phyloP scores from a whole-genome alignment of 2,888 invertebrate genomes.

The Tuberolachnus salignus region DNA sequence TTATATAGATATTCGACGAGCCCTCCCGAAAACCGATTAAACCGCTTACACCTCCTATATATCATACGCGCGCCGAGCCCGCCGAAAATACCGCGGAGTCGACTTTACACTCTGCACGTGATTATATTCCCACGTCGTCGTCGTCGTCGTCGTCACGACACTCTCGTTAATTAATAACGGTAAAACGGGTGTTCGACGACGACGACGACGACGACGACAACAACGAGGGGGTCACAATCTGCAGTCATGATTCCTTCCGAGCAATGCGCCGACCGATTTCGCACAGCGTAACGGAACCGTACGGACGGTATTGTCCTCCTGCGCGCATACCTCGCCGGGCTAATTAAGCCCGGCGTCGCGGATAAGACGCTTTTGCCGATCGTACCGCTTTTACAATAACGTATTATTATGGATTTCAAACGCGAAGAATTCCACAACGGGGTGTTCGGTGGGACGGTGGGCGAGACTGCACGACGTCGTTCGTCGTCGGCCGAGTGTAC shows the following conservation, averaged over 20 bases:
- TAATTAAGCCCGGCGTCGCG: slow-evolving; percentile 8
- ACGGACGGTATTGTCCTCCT: slow-evolving; percentile 29
- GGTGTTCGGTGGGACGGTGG: background rate
- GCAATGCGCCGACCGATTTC: too few relatives aligned
- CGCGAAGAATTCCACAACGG: slow-evolving; percentile 14
- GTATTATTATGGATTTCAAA: background rate
- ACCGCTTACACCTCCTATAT: too few relatives aligned
- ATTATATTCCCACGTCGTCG: background rate
- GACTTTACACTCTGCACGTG: background rate
- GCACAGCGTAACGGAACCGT: slow-evolving; percentile 25
- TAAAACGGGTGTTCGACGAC: slow-evolving; percentile 18
- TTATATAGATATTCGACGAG: too few relatives aligned
- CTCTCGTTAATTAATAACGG: slow-evolving; percentile 53
- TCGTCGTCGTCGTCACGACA: slow-evolving; percentile 36
- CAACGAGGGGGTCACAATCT: slow-evolving; percentile 1
- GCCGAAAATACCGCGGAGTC: background rate
- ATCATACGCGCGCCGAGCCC: background rate
- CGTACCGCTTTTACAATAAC: background rate
- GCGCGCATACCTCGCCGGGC: background rate
- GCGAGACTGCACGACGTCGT: background rate
- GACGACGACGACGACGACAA: too few relatives aligned
- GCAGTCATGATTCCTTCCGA: slow-evolving; percentile 5
- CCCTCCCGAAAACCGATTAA: background rate
- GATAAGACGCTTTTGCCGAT: background rate
- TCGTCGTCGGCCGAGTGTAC: background rate